These are phyloP conservation scores for Crotalus viridis DNA, from an alignment of 2,113 vertebrate species.

Conservation along the genomic window DNA sequence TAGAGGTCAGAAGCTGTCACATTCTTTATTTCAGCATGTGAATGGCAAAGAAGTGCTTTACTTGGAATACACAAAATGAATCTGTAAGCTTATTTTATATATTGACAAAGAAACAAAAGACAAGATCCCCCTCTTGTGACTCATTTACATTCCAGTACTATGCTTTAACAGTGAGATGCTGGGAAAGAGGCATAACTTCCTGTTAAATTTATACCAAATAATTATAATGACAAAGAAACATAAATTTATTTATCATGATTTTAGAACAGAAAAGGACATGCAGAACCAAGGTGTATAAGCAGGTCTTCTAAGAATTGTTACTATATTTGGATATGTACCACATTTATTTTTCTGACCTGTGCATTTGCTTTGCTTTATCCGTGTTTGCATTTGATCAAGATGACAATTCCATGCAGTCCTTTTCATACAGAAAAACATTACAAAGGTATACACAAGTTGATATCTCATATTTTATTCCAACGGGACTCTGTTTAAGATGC, in stretches of 20 bases:
- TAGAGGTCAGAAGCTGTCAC: constrained; percentile 28
- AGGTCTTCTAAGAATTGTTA: not conserved
- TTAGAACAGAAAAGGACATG: not conserved
- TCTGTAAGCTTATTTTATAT: not conserved
- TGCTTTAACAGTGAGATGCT: not conserved
- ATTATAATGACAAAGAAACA: fast-evolving
- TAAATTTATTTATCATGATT: not conserved
- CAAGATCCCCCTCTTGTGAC: constrained; percentile 29
- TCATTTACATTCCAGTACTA: not conserved
- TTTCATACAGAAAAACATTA: not conserved
- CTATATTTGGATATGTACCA: not conserved
- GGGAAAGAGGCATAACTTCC: not conserved
- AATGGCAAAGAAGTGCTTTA: constrained; percentile 29
- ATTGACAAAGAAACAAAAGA: constrained; percentile 24
- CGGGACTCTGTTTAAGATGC: not conserved
- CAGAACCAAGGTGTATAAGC: not conserved
- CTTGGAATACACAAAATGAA: constrained; percentile 38
- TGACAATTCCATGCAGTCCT: not conserved
- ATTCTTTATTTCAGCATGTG: constrained; percentile 48
- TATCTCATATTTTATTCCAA: not conserved
- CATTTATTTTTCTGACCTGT: not conserved
- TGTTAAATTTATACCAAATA: not conserved
- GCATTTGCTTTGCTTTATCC: not conserved
- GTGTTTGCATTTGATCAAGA: not conserved
- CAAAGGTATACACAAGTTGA: not conserved